Percentiles rank a stretch among this genome's conserved stretches.
phyloP scores from a whole-genome alignment of 2,113 vertebrate species.

The Meleagris gallopavo region DNA sequence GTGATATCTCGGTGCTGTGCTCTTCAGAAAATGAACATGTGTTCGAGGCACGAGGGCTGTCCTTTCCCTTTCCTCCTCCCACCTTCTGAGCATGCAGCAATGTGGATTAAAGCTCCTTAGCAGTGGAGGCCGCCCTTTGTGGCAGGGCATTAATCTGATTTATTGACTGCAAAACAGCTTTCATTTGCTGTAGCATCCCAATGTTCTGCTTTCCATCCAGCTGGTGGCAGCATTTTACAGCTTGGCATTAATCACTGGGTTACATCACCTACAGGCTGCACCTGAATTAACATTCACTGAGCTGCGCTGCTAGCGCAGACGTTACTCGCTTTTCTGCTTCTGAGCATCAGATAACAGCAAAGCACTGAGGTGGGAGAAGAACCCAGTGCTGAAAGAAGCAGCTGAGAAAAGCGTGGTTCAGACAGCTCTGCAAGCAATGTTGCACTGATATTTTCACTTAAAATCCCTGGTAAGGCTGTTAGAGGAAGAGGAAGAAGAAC shows the following conservation, averaged over 20 bases:
- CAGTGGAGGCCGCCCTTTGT: not conserved
- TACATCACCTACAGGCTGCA: rapidly evolving
- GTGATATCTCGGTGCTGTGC: not conserved
- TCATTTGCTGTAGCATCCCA: not conserved
- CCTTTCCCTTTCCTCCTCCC: not conserved
- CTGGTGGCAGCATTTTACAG: conserved; percentile 58
- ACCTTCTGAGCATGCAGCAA: not conserved
- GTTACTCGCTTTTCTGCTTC: not conserved
- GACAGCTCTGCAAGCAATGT: not conserved
- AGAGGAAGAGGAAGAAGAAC: not conserved
- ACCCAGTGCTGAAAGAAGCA: not conserved
- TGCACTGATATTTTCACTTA: not conserved
- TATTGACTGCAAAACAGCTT: rapidly evolving
- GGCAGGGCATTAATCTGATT: not conserved
- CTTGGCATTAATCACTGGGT: not conserved
- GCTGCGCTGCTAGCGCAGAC: not conserved
- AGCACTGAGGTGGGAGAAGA: not conserved
- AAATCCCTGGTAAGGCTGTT: not conserved
- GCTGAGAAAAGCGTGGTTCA: not conserved
- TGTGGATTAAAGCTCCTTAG: not conserved
- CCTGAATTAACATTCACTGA: not conserved
- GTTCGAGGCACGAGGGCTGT: rapidly evolving
- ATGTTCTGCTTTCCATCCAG: not conserved
- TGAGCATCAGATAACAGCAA: not conserved
- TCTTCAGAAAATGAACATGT: not conserved